phyloP scores from a whole-genome alignment of 2,797 vertebrate genomes.

The Rhadinocentrus ornatus region DNA sequence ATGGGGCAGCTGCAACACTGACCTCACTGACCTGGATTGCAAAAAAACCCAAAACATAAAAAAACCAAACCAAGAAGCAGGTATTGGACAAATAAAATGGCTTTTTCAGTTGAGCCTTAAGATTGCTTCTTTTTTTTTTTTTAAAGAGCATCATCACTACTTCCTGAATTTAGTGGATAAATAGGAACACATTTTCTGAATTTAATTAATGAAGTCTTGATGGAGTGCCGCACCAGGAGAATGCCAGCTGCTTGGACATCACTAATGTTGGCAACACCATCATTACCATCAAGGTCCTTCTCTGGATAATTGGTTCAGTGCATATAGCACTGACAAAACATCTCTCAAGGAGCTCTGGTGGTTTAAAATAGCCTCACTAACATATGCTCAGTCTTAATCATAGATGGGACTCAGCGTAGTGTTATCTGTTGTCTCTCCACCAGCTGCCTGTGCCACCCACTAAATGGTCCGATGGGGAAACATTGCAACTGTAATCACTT shows the following conservation, averaged over 20 bases:
- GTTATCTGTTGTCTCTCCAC: conserved; percentile 59
- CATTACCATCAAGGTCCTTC: conserved; percentile 65
- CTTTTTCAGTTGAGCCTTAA: conserved; percentile 1
- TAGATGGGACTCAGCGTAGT: conserved; percentile 32
- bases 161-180: conserved; percentile 31
- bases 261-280: conserved; percentile 55
- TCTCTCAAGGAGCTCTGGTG: conserved; percentile 47
- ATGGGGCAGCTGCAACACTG: background rate
- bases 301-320: conserved; percentile 57
- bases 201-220: conserved; percentile 65
- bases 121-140: background rate
- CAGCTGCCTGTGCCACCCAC: conserved; percentile 64
- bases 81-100: conserved; percentile 19
- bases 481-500: conserved; percentile 70
- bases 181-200: conserved; percentile 50
- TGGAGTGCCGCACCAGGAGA: conserved; percentile 62
- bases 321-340: conserved; percentile 32
- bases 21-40: background rate
- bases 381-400: conserved; percentile 54
- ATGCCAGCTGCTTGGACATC: conserved; percentile 65
- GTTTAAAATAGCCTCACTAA: conserved; percentile 56
- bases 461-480: conserved; percentile 67
- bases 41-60: background rate
- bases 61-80: background rate
- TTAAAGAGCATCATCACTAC: conserved; percentile 21